Evolutionary conservation across 2,797 vertebrate species (phyloP).

Genomic region (Bucorvus abyssinicus): DNA sequence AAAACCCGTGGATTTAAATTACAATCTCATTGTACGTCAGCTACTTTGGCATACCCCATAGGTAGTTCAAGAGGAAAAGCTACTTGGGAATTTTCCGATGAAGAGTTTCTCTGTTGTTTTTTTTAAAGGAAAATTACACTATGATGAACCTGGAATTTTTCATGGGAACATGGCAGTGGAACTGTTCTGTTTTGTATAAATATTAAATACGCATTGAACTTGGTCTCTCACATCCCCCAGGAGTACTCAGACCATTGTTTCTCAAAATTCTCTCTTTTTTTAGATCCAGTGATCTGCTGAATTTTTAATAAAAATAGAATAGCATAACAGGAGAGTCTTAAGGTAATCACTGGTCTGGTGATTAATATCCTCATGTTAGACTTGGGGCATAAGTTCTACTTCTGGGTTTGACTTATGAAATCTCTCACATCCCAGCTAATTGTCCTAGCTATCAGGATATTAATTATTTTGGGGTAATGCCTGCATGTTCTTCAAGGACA

Average conservation of each 20-base stretch:
- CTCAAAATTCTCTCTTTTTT: not conserved
- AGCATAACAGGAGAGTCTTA: not conserved
- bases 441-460: not conserved
- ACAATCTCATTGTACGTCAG: constrained; percentile 43
- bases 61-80: constrained; percentile 33
- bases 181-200: not conserved
- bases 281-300: not conserved
- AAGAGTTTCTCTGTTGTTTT: not conserved
- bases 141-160: not conserved
- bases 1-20: constrained; percentile 32
- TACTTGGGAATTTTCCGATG: constrained; percentile 24
- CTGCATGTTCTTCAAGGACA: not conserved
- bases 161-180: not conserved
- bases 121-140: not conserved
- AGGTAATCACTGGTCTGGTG: not conserved
- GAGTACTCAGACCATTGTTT: not conserved
- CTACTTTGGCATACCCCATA: constrained; percentile 37
- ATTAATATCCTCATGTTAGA: not conserved
- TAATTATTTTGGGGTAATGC: not conserved
- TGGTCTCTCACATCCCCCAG: not conserved
- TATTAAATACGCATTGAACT: not conserved
- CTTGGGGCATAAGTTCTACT: not conserved
- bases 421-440: not conserved
- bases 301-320: not conserved
- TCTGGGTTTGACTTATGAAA: not conserved